Evolutionary conservation across 1,140 invertebrate species (phyloP).

Genomic region (Asobara japonica): DNA sequence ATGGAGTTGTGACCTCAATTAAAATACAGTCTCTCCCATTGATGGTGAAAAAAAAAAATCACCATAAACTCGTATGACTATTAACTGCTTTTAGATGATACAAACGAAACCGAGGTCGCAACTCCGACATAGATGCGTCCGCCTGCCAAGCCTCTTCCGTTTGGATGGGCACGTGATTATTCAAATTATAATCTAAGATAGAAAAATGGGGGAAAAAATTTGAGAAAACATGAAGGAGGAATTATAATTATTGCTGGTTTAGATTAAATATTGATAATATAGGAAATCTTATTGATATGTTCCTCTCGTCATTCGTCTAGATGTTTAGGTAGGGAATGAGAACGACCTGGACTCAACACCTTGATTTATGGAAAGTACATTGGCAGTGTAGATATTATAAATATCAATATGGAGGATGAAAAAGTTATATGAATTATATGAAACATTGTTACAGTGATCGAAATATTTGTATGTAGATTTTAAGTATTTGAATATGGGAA

Average conservation of each 20-base stretch:
- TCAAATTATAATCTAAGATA: conserved; percentile 36
- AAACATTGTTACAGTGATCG: conserved; percentile 41
- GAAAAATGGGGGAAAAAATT: too few species aligned
- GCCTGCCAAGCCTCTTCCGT: conserved; percentile 45
- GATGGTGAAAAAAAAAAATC: background rate
- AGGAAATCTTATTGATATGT: conserved; percentile 35
- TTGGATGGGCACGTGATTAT: conserved; percentile 42
- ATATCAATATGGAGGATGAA: conserved; percentile 29
- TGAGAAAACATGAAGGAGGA: conserved; percentile 35
- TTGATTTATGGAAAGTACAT: conserved; percentile 47
- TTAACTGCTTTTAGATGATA: background rate
- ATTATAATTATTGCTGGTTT: conserved; percentile 24
- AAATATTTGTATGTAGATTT: conserved; percentile 45
- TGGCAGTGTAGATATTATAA: conserved; percentile 38
- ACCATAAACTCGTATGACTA: background rate
- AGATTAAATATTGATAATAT: background rate
- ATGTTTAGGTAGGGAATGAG: conserved; percentile 35
- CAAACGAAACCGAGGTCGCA: conserved; percentile 38
- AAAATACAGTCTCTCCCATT: background rate
- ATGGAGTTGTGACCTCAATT: conserved; percentile 45
- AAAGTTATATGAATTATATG: conserved; percentile 37
- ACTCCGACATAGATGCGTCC: conserved; percentile 45
- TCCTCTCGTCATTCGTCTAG: conserved; percentile 48
- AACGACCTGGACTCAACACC: conserved; percentile 35
- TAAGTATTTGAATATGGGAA: conserved; percentile 39